Evolutionary conservation across 2,113 vertebrate genomes (phyloP).

Genomic region (Cheirogaleus medius): DNA sequence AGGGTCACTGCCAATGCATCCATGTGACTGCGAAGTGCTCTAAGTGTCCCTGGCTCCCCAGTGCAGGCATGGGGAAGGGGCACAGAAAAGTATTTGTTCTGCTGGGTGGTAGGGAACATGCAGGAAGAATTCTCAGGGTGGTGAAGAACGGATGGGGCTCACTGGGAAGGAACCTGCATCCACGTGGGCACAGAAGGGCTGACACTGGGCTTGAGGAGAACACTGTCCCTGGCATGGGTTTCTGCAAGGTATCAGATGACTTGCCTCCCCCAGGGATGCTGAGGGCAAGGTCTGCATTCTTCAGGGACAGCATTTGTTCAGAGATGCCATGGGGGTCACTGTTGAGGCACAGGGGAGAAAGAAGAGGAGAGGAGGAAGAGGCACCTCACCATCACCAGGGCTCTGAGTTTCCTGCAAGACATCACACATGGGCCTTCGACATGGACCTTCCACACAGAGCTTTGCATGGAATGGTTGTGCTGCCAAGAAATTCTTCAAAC

Average conservation of each 20-base stretch:
- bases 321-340: neutral
- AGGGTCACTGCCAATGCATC: neutral
- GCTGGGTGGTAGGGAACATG: neutral
- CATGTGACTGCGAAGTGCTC: neutral
- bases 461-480: neutral
- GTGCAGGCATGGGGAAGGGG: neutral
- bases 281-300: neutral
- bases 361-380: too few species aligned
- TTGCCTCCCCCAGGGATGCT: neutral
- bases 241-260: neutral
- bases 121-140: neutral
- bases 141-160: neutral
- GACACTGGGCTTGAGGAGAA: neutral
- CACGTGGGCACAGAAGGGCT: neutral
- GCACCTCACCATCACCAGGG: neutral
- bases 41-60: neutral
- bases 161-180: neutral
- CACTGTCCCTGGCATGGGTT: fast-evolving
- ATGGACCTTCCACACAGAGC: neutral
- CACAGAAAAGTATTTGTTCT: neutral
- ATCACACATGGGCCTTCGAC: neutral
- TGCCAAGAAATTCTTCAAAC: neutral
- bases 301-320: neutral
- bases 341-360: too few species aligned
- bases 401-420: neutral